Evolutionary conservation across 2,888 invertebrate genomes (phyloP).

Genomic region (Meta bourneti): DNA sequence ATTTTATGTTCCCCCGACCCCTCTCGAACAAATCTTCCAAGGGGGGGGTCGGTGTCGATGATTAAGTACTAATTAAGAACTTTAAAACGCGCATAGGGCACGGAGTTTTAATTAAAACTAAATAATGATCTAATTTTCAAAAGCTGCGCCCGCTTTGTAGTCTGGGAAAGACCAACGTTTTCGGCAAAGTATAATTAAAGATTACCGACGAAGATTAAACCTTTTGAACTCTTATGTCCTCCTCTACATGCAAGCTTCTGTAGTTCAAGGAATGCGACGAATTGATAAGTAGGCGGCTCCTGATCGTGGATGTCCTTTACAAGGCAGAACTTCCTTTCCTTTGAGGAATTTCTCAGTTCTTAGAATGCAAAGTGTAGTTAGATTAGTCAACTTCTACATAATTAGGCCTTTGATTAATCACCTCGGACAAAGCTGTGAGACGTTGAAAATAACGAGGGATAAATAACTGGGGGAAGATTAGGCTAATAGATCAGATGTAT

Average conservation of each 20-base stretch:
- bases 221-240: constrained; percentile 53
- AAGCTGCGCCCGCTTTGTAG: constrained; percentile 33
- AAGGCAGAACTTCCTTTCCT: not conserved
- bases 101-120: constrained; percentile 75
- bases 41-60: constrained; percentile 33
- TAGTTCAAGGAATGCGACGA: not conserved
- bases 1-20: constrained; percentile 53
- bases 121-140: constrained; percentile 75
- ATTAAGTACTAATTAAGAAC: constrained; percentile 76
- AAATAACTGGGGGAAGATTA: not conserved
- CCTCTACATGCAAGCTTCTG: not conserved
- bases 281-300: not conserved
- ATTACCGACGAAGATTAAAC: constrained; percentile 70
- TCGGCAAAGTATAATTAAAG: constrained; percentile 72
- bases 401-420: not conserved
- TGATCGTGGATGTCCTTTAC: not conserved
- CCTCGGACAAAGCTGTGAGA: not conserved
- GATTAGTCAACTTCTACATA: not conserved
- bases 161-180: constrained; percentile 35
- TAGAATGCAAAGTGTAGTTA: not conserved
- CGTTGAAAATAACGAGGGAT: not conserved
- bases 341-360: not conserved
- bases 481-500: not conserved
- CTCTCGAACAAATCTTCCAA: constrained; percentile 46
- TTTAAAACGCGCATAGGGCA: constrained; percentile 57